These are phyloP conservation scores for Labeo rohita DNA, from an alignment of 2,113 vertebrate genomes.

Conservation along the genomic window DNA sequence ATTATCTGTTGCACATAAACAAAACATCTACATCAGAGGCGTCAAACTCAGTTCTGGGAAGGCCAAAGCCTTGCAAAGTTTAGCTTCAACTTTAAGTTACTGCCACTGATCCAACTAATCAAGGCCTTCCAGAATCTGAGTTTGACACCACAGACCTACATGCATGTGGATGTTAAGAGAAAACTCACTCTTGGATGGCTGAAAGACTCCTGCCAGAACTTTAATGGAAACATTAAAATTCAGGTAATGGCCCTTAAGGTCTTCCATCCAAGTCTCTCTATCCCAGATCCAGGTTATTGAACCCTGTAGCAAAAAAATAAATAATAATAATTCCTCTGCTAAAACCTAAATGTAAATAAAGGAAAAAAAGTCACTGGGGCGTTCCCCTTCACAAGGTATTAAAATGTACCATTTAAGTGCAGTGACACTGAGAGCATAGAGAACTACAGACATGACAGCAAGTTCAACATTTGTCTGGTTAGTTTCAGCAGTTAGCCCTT, in stretches of 20 bases:
- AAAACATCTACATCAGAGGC: neutral
- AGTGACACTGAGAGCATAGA: too few relatives aligned
- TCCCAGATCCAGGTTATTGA: neutral
- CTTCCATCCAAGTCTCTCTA: neutral
- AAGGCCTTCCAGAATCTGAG: neutral
- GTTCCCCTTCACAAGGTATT: too few relatives aligned
- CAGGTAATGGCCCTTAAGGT: neutral
- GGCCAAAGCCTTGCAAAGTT: neutral
- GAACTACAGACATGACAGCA: too few relatives aligned
- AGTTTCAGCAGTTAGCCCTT: too few relatives aligned
- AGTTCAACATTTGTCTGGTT: too few relatives aligned
- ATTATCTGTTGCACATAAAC: too few relatives aligned
- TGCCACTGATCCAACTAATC: neutral
- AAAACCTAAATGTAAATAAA: neutral
- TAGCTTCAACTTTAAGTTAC: neutral
- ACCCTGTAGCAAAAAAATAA: neutral
- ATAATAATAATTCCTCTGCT: neutral
- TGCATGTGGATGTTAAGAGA: neutral
- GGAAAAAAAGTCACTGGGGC: too few relatives aligned
- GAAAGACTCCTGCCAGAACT: slow-evolving; percentile 29
- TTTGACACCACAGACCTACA: neutral
- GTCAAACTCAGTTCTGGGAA: neutral
- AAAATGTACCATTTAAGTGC: too few relatives aligned
- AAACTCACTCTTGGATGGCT: slow-evolving; percentile 23
- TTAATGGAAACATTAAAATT: slow-evolving; percentile 15